Percentiles rank a stretch among this genome's conserved stretches.
Evolutionary conservation across 1,140 invertebrate genomes (phyloP).

Genomic region (Cyclargus thomasi): DNA sequence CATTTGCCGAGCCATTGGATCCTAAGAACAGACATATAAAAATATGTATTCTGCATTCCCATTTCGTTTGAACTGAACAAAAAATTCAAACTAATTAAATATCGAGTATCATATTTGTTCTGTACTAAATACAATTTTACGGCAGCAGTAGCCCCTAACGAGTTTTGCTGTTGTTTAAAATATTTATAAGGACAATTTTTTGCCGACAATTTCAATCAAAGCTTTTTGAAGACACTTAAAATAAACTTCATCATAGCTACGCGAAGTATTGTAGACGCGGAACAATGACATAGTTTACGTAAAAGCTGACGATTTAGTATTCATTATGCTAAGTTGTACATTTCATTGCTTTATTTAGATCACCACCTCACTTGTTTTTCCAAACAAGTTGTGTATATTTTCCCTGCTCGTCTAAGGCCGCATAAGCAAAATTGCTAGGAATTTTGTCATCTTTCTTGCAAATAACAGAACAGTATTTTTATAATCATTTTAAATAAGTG

Average conservation of each 20-base stretch:
- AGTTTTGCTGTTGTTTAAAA: too few relatives aligned
- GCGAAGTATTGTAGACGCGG: not conserved
- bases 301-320: not conserved
- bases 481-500: too few relatives aligned
- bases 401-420: not conserved
- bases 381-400: not conserved
- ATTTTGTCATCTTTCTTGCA: too few relatives aligned
- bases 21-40: conserved; percentile 34
- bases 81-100: too few relatives aligned
- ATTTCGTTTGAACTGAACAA: too few relatives aligned
- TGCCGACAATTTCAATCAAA: too few relatives aligned
- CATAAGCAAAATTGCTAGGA: too few relatives aligned
- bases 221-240: not conserved
- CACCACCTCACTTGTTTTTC: not conserved
- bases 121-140: too few relatives aligned
- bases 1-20: conserved; percentile 55
- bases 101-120: too few relatives aligned
- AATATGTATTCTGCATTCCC: not conserved
- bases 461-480: too few relatives aligned
- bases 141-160: too few relatives aligned
- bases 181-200: too few relatives aligned
- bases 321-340: not conserved
- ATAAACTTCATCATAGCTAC: not conserved
- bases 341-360: not conserved
- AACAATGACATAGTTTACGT: not conserved